These are phyloP conservation scores for Corvus moneduloides DNA, from an alignment of 2,113 vertebrate species.

Conservation along the genomic window DNA sequence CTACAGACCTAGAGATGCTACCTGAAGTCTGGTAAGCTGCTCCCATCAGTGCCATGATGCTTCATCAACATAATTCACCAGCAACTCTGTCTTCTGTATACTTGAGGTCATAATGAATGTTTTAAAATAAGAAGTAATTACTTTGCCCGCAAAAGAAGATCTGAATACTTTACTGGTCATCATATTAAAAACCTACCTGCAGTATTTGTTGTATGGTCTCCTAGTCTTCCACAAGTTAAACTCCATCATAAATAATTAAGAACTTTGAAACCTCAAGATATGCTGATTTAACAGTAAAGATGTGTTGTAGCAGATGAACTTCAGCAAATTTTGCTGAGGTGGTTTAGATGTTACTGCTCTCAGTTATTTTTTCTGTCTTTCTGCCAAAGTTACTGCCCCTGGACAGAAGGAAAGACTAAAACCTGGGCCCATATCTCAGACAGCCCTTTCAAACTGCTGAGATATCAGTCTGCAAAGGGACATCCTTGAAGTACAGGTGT, in stretches of 20 bases:
- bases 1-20: neutral
- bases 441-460: neutral
- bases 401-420: neutral
- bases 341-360: neutral
- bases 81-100: neutral
- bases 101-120: neutral
- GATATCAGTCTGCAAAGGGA: neutral
- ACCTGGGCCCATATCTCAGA: neutral
- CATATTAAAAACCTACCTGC: neutral
- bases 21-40: neutral
- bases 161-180: neutral
- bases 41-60: neutral
- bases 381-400: neutral
- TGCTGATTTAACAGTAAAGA: neutral
- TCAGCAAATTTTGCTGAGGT: conserved; percentile 11
- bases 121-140: neutral
- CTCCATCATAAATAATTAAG: neutral
- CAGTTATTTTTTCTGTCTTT: neutral
- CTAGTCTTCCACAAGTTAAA: neutral
- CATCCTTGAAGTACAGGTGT: neutral
- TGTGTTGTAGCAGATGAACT: neutral
- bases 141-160: neutral
- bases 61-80: neutral
- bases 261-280: neutral
- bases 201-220: neutral